These are phyloP conservation scores for Dromius quadrimaculatus DNA, from an alignment of 2,888 invertebrate species.

Conservation along the genomic window DNA sequence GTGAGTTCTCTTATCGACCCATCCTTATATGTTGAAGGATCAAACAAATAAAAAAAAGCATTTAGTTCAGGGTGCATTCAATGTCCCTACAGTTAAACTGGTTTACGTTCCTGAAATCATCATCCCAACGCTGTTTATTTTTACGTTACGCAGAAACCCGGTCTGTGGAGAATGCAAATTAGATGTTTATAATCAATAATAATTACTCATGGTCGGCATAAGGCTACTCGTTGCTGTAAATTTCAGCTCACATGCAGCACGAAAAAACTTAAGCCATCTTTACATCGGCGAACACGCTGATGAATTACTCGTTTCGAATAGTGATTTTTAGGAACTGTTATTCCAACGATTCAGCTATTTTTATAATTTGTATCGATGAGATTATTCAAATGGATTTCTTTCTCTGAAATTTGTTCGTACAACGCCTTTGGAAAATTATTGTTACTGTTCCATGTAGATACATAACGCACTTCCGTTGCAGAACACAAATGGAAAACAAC, in stretches of 20 bases:
- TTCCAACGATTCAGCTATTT: too few relatives aligned
- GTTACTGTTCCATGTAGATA: slow-evolving; percentile 2
- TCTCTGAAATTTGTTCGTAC: too few relatives aligned
- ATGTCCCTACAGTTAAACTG: slow-evolving; percentile 60
- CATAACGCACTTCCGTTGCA: slow-evolving; percentile 40
- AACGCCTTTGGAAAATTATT: too few relatives aligned
- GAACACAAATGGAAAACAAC: slow-evolving; percentile 46
- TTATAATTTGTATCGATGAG: too few relatives aligned
- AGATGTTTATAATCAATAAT: slow-evolving; percentile 58
- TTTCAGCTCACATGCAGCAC: slow-evolving; percentile 13
- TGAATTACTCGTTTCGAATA: too few relatives aligned
- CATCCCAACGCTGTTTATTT: slow-evolving; percentile 57
- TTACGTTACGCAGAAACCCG: slow-evolving; percentile 55
- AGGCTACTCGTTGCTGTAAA: slow-evolving; percentile 7
- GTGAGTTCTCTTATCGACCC: too few relatives aligned
- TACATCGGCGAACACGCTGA: too few relatives aligned
- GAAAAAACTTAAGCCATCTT: too few relatives aligned
- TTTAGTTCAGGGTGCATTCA: slow-evolving; percentile 59
- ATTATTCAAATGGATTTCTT: too few relatives aligned
- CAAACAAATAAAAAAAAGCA: not conserved
- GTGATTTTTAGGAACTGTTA: too few relatives aligned
- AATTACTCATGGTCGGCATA: slow-evolving; percentile 58
- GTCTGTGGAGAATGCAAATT: slow-evolving; percentile 59
- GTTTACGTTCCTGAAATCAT: slow-evolving; percentile 60
- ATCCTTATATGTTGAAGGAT: too few relatives aligned